Percentiles rank a stretch among this genome's conserved stretches.
Evolutionary conservation across 2,888 invertebrate genomes (phyloP).

Genomic region (Netelia fuscicornis): DNA sequence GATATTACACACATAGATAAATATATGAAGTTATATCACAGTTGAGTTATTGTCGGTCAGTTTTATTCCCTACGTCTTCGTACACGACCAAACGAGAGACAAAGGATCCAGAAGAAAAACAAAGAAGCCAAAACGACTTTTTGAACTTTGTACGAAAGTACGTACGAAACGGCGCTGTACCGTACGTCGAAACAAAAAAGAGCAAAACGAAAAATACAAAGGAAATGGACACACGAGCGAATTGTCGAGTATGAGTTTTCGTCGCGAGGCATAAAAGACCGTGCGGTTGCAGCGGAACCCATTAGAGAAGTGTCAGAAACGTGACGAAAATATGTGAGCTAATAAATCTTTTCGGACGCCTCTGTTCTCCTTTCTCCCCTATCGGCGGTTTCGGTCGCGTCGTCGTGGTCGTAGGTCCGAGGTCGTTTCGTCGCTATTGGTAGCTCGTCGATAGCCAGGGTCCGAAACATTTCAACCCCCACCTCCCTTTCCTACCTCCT

Average conservation of each 20-base stretch:
- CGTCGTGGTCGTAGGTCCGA: slow-evolving; percentile 59
- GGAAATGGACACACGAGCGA: background rate
- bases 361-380: slow-evolving; percentile 21
- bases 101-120: background rate
- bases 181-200: background rate
- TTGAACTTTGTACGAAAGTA: slow-evolving; percentile 59
- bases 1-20: background rate
- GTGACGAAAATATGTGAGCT: slow-evolving; percentile 71
- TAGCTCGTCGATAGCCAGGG: slow-evolving; percentile 45
- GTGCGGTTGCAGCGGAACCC: slow-evolving; percentile 52
- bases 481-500: background rate
- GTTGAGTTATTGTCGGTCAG: slow-evolving; percentile 63
- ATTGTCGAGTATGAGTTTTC: slow-evolving; percentile 61
- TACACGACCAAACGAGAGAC: slow-evolving; percentile 10
- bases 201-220: background rate
- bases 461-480: slow-evolving; percentile 35
- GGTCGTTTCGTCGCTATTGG: slow-evolving; percentile 39
- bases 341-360: slow-evolving; percentile 66
- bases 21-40: slow-evolving; percentile 30
- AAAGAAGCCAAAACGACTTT: slow-evolving; percentile 25
- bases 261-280: slow-evolving; percentile 50
- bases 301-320: slow-evolving; percentile 68
- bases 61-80: slow-evolving; percentile 56
- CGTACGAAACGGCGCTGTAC: background rate
- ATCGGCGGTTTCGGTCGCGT: slow-evolving; percentile 39